Conservation (phyloP, 2,888 invertebrate genomes). For the Tenthredo livida region DNA sequence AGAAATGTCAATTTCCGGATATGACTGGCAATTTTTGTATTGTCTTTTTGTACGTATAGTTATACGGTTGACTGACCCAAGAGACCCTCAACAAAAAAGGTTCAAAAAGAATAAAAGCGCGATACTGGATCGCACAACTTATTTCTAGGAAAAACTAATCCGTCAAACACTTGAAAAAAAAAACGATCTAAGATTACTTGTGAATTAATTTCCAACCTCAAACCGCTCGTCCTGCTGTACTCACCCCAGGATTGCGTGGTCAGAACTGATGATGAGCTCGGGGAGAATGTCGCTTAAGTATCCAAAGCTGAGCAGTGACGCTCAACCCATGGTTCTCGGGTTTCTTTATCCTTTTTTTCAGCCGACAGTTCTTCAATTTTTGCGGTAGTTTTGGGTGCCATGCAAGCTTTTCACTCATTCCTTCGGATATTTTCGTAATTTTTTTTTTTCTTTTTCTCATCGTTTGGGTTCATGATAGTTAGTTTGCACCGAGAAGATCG, state of each 20-base stretch:
- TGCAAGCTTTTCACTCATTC: background rate
- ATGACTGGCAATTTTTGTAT: background rate
- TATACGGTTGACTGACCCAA: background rate
- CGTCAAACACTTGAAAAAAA: background rate
- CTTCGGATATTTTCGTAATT: background rate
- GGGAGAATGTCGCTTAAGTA: conserved; percentile 40
- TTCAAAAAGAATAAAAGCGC: background rate
- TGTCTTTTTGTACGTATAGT: background rate
- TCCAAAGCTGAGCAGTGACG: conserved; percentile 32
- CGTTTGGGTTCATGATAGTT: background rate
- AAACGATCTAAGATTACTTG: background rate
- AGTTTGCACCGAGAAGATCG: background rate
- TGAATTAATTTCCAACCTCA: background rate
- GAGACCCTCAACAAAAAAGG: background rate
- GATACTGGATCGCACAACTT: background rate
- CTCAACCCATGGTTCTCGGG: background rate
- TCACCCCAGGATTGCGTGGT: conserved; percentile 39
- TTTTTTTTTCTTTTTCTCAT: background rate
- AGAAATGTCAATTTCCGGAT: background rate
- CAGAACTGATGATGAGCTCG: conserved; percentile 44
- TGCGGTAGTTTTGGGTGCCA: background rate
- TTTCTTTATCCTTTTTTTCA: background rate
- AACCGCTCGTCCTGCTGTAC: background rate
- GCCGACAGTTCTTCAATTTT: background rate
- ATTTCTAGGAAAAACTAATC: background rate